Conservation (phyloP, 2,888 invertebrate species). For the Scaptomyza caliginosa region DNA sequence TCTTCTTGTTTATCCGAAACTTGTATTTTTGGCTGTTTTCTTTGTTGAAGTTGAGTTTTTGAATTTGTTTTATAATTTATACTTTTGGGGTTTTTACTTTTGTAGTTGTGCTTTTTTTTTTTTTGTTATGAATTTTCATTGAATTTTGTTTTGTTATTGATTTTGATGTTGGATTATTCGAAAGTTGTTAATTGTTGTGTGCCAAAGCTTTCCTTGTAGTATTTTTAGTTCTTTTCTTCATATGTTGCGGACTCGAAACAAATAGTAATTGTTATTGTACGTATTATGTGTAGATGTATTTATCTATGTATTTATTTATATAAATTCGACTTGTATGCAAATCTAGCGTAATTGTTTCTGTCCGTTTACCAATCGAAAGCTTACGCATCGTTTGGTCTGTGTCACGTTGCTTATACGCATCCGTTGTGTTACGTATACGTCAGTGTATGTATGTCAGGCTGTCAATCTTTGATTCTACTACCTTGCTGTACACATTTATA, state of each 20-base stretch:
- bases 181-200: slow-evolving; percentile 67
- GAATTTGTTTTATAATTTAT: slow-evolving; percentile 20
- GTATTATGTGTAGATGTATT: slow-evolving; percentile 38
- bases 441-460: slow-evolving; percentile 2
- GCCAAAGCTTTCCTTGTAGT: slow-evolving; percentile 77
- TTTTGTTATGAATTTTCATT: slow-evolving; percentile 2
- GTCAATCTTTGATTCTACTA: slow-evolving; percentile 47
- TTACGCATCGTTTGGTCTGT: not conserved
- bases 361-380: slow-evolving; percentile 13
- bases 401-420: not conserved
- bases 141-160: not conserved
- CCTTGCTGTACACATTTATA: slow-evolving; percentile 50
- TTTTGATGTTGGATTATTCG: slow-evolving; percentile 1
- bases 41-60: slow-evolving; percentile 40
- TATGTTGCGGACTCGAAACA: slow-evolving; percentile 45
- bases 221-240: not conserved
- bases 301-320: slow-evolving; percentile 58
- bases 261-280: slow-evolving; percentile 37
- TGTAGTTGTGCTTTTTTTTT: slow-evolving; percentile 1
- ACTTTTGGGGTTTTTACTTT: slow-evolving; percentile 12
- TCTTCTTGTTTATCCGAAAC: slow-evolving; percentile 57
- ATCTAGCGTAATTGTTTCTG: slow-evolving; percentile 71
- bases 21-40: slow-evolving; percentile 57
- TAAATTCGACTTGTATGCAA: slow-evolving; percentile 80
- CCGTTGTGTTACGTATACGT: not conserved